Base-by-base conservation (phyloP, 2,113 vertebrate species). In the Apodemus speciosus region DNA sequence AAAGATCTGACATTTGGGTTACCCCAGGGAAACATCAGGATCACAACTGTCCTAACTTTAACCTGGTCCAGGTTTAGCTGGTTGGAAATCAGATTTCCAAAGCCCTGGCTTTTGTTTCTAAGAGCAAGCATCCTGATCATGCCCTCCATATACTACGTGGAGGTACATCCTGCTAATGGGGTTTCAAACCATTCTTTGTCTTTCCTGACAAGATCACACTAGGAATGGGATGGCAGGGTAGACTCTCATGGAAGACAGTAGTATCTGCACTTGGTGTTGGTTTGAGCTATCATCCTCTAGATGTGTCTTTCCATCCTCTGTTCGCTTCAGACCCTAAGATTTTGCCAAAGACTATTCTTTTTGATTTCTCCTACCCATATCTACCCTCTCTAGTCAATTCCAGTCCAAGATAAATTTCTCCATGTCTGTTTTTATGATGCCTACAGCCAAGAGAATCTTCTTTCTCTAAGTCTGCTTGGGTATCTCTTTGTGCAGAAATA, bases 401-500 rank as follows among this genome's bases (percentile, higher is more conserved):
- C 25, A 75, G 89, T 83, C 46, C 46, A 27, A 89, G 92, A 89
- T 94, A 62, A 0, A 62, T 96, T 96, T 88, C 93, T 91, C 77
- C 35, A 49, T 23, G 8, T 93, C 90, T 96, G 0, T 95, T 95
- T 96, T 40, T 75, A 86, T 66, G 90, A 40, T 43, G 0, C 85
- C 81, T 73, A 73, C 90, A 94, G 89, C 92, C 92, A 95, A 95
- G 9, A 91, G 96, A 0, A 64, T 88, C 73, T 0, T 71, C 84
- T 93, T 97, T 92, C 83, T 69, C 93, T 85, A 49, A 62, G 43
- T 79, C 88, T 79, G 30, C 72, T 89, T 93, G 71, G 89, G 85
- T 95, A 73, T 80, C 85, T 90, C 93, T 97, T 94, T 97, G 92
- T 96, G 96, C 85, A 92, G 90, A 64, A 76, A 90, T 46, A 97